Evolutionary conservation across 2,113 vertebrate genomes (phyloP).

Genomic region (Alethe castanea): DNA sequence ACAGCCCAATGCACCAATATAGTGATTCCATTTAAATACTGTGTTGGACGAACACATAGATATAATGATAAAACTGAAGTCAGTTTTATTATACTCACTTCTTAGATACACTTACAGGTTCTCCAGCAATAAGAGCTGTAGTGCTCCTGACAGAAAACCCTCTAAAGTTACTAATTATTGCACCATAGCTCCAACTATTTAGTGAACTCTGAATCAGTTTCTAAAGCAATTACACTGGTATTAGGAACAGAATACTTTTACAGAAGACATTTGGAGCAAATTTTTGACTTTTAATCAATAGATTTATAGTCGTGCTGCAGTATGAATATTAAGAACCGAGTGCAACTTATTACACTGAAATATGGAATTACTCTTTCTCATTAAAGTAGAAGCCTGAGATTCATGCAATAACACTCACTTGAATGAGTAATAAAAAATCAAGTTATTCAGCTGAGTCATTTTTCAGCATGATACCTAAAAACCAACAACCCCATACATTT

Average conservation of each 20-base stretch:
- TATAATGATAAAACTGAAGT: neutral
- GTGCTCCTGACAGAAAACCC: neutral
- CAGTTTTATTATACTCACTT: neutral
- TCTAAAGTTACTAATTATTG: neutral
- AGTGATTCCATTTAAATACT: neutral
- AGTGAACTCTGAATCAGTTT: neutral
- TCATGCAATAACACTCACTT: neutral
- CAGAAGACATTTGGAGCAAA: neutral
- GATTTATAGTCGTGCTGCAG: neutral
- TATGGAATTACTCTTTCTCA: neutral
- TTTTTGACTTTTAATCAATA: neutral
- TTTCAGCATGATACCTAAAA: neutral
- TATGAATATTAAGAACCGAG: neutral
- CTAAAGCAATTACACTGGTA: neutral
- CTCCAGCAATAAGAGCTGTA: neutral
- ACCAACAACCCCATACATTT: neutral
- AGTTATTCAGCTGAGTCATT: neutral
- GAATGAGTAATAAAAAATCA: neutral
- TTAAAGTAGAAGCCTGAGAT: neutral
- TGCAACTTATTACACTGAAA: neutral
- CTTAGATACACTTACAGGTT: neutral
- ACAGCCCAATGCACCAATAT: rapidly evolving
- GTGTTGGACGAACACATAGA: neutral
- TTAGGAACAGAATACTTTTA: neutral
- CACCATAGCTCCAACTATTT: neutral